phyloP scores from a whole-genome alignment of 2,888 invertebrate genomes.

The Drosophila prostipennis region DNA sequence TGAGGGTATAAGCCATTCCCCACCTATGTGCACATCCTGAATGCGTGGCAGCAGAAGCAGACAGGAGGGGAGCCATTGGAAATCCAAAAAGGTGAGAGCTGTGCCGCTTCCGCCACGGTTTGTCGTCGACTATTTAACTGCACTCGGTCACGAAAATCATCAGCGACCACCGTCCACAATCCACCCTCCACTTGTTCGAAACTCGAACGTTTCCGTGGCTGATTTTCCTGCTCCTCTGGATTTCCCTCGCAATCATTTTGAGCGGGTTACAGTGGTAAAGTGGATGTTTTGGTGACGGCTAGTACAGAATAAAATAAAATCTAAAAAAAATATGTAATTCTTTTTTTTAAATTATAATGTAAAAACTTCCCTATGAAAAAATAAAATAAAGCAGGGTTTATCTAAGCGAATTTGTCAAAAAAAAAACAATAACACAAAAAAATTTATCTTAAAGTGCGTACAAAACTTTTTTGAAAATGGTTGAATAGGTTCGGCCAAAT shows the following conservation, averaged over 20 bases:
- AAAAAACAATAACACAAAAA: no score
- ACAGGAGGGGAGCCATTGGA: slow-evolving; percentile 37
- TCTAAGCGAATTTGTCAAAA: no score
- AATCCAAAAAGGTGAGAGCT: slow-evolving; percentile 53
- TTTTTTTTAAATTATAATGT: no score
- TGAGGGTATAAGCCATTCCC: slow-evolving; percentile 9
- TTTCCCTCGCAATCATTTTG: slow-evolving; percentile 10
- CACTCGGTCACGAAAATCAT: slow-evolving; percentile 81
- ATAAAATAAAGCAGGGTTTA: no score
- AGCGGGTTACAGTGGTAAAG: slow-evolving; percentile 20
- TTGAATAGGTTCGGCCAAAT: no score
- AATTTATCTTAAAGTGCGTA: no score
- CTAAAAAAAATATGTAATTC: no score
- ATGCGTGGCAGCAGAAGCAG: slow-evolving; percentile 11
- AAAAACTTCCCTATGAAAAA: no score
- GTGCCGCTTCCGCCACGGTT: slow-evolving; percentile 55
- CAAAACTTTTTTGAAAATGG: no score
- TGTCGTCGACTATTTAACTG: slow-evolving; percentile 76
- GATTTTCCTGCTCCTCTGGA: slow-evolving; percentile 30
- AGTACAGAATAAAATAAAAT: no score
- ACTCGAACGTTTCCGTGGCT: slow-evolving; percentile 44
- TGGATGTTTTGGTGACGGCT: no score
- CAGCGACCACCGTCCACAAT: slow-evolving; percentile 27
- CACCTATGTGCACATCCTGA: slow-evolving; percentile 46
- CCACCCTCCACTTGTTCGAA: slow-evolving; percentile 4